Conservation (phyloP, 2,888 invertebrate species). For the Chloromyia formosa region DNA sequence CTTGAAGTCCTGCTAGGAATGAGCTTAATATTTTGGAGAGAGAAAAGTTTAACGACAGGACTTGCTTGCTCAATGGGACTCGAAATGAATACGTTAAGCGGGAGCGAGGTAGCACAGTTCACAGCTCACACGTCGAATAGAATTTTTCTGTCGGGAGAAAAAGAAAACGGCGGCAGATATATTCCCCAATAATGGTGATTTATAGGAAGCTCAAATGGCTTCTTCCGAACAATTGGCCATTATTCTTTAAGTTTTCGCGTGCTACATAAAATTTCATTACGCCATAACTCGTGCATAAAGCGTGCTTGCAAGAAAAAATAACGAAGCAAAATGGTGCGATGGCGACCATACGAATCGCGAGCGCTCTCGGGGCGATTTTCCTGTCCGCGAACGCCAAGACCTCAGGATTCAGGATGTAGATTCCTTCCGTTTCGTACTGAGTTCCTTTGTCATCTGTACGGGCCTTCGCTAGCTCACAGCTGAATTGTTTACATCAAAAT, state of each 20-base stretch:
- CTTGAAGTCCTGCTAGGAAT: not conserved
- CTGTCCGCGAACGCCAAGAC: not conserved
- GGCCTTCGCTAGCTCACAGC: not conserved
- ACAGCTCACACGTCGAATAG: not conserved
- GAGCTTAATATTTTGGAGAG: not conserved
- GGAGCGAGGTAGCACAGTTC: not conserved
- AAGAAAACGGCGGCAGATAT: slow-evolving; percentile 45
- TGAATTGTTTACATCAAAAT: slow-evolving; percentile 48
- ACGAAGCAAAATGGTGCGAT: slow-evolving; percentile 14
- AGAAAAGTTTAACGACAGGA: slow-evolving; percentile 19
- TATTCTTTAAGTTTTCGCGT: slow-evolving; percentile 50
- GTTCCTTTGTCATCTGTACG: not conserved
- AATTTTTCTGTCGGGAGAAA: slow-evolving; percentile 3
- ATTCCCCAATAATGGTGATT: slow-evolving; percentile 50
- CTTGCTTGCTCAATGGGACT: not conserved
- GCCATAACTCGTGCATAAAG: slow-evolving; percentile 49
- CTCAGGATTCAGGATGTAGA: not conserved
- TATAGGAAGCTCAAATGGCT: slow-evolving; percentile 48
- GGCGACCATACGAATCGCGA: not conserved
- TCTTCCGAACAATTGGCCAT: slow-evolving; percentile 50
- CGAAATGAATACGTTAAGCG: not conserved
- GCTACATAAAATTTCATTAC: slow-evolving; percentile 51
- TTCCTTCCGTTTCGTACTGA: not conserved
- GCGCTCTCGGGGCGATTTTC: not conserved
- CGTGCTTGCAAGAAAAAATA: slow-evolving; percentile 34